Evolutionary conservation across 2,113 vertebrate species (phyloP).

Genomic region (Festucalex cinctus): DNA sequence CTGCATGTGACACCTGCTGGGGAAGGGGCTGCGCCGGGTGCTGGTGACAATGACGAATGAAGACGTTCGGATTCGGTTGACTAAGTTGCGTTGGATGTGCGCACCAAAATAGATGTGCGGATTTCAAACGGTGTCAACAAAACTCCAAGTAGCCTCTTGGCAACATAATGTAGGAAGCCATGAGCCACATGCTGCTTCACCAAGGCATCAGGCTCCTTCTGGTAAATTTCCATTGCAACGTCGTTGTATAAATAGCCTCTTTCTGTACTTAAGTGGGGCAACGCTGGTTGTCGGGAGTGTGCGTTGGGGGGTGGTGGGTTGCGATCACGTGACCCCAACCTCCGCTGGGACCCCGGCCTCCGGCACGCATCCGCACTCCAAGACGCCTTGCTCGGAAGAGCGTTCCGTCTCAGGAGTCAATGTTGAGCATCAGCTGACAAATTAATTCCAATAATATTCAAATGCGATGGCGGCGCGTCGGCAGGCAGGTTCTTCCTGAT

Average conservation of each 20-base stretch:
- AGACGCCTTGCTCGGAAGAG: constrained; percentile 29
- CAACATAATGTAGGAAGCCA: neutral
- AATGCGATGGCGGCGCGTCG: constrained; percentile 37
- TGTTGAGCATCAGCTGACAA: constrained; percentile 53
- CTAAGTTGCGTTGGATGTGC: neutral
- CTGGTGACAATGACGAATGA: constrained; percentile 36
- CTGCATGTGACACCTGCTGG: constrained; percentile 74
- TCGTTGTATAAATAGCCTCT: neutral
- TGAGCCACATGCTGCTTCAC: neutral
- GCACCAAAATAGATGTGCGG: neutral
- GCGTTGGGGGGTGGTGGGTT: neutral
- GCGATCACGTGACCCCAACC: neutral
- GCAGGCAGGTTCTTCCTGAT: constrained; percentile 57
- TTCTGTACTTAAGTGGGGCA: neutral
- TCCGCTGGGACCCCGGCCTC: constrained; percentile 12
- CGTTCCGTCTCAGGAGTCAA: constrained; percentile 46
- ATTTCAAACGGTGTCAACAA: neutral
- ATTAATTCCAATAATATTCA: constrained; percentile 65
- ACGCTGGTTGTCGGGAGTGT: neutral
- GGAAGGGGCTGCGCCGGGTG: constrained; percentile 28
- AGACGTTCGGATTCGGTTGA: constrained; percentile 33
- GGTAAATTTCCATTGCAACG: neutral
- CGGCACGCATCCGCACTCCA: neutral
- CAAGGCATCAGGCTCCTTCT: neutral
- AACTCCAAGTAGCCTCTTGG: neutral